Conservation (phyloP, 2,113 vertebrate species). For the Podarcis cretensis region DNA sequence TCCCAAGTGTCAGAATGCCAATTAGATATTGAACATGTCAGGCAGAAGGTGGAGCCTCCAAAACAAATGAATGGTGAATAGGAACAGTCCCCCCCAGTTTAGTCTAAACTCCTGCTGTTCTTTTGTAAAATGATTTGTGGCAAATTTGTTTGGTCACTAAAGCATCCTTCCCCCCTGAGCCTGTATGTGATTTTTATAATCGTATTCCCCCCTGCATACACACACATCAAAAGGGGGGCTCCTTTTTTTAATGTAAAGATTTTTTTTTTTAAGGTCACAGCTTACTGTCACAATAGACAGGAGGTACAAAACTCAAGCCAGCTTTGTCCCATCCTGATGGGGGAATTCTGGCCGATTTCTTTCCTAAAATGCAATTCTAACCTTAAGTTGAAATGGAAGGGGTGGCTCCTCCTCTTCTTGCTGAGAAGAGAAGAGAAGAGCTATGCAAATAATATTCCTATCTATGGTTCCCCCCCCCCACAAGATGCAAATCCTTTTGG, state of each 20-base stretch:
- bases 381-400: slow-evolving; percentile 16
- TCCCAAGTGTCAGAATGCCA: slow-evolving; percentile 93
- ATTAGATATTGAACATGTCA: slow-evolving; percentile 88
- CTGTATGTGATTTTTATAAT: slow-evolving; percentile 79
- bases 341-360: not conserved
- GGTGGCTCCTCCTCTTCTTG: not conserved
- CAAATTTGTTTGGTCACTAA: slow-evolving; percentile 99
- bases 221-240: not conserved
- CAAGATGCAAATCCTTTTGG: not conserved
- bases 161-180: slow-evolving; percentile 80
- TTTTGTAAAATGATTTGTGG: slow-evolving; percentile 99
- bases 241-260: not conserved
- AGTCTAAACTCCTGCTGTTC: slow-evolving; percentile 89
- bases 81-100: slow-evolving; percentile 80
- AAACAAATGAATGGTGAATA: slow-evolving; percentile 87
- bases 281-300: slow-evolving; percentile 43
- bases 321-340: slow-evolving; percentile 9
- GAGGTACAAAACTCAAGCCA: slow-evolving; percentile 56
- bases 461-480: slow-evolving; percentile 22
- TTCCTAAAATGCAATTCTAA: slow-evolving; percentile 45
- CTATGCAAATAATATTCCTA: slow-evolving; percentile 42
- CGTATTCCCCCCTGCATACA: not conserved
- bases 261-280: slow-evolving; percentile 47
- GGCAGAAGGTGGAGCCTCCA: slow-evolving; percentile 82
- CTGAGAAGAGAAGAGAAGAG: not conserved